Evolutionary conservation across 2,113 vertebrate genomes (phyloP), one percentile per base, ranked within the genome.

Genomic region (Etia nguti): DNA sequence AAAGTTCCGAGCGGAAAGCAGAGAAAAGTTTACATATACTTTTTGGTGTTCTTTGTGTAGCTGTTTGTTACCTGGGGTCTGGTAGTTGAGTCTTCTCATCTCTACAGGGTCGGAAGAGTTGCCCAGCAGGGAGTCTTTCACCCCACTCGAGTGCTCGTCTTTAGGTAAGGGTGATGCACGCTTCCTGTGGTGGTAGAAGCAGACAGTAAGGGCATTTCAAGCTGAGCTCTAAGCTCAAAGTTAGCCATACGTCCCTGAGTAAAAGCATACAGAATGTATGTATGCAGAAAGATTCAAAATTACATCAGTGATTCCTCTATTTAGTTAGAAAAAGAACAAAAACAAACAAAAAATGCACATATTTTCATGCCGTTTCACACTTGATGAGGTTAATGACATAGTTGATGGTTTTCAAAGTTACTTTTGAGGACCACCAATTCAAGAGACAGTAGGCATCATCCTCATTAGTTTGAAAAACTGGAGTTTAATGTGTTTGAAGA

Each of bases 61-160:
- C 9, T 3, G 24, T 29, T 77, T 24, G 90, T 87, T 97, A 99
- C 98, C 98, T 97, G 98, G 98, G n/a, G 98, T 99, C 93, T 98
- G 98, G 92, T 98, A 99, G 96, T 99, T 99, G 89, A 99, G 98
- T 59, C 99, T 96, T 80, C 99, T 96, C 98, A 99, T 98, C 95
- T 99, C 99, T 81, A 99, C 99, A 0, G 99, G 99, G 90, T 99
- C 99, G 0, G 98, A 99, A 12, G 98, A 98, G 92, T 99, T 97
- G 46, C 97, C 97, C 95, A 99, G 95, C 84, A 99, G 96, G 0
- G 97, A 98, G 94, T 99, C 99, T 94, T 99, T 99, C 73, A 99
- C 96, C 80, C 98, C 99, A 0, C 97, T 95, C 0, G 98, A 97
- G 89, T 98, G 98, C 81, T 99, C 98, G 3, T 99, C 98, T 90